phyloP scores from a whole-genome alignment of 2,113 vertebrate genomes.

The Psammodynastes pulverulentus region DNA sequence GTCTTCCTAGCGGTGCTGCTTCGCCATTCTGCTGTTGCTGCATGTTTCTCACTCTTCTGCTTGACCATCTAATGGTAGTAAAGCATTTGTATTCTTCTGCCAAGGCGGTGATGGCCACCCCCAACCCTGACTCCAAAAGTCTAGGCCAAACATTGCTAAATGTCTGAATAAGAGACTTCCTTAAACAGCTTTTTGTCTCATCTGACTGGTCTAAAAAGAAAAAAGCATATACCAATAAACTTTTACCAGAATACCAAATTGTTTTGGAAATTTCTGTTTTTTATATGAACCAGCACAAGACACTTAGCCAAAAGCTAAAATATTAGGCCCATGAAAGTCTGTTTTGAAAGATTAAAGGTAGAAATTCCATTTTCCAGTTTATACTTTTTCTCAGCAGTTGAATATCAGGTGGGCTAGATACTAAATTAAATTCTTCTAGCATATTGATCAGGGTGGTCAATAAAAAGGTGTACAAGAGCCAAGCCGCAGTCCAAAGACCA shows the following conservation, averaged over 20 bases:
- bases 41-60: constrained; percentile 45
- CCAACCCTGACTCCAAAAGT: neutral
- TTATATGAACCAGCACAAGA: neutral
- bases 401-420: neutral
- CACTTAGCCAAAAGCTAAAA: neutral
- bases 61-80: constrained; percentile 41
- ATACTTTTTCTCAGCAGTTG: neutral
- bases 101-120: neutral
- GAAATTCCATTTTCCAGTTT: neutral
- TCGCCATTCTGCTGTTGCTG: constrained; percentile 29
- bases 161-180: constrained; percentile 2
- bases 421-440: neutral
- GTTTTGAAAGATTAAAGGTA: neutral
- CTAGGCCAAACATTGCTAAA: neutral
- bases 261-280: neutral
- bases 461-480: neutral
- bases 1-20: constrained; percentile 30
- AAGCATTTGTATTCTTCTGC: constrained; percentile 49
- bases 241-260: constrained; percentile 15
- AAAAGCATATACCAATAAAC: constrained; percentile 28
- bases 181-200: constrained; percentile 8
- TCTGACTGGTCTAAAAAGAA: constrained; percentile 2
- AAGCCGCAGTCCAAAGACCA: neutral
- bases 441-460: neutral
- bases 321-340: too few relatives aligned